Conservation (phyloP, 2,113 vertebrate genomes). For the Calypte anna region DNA sequence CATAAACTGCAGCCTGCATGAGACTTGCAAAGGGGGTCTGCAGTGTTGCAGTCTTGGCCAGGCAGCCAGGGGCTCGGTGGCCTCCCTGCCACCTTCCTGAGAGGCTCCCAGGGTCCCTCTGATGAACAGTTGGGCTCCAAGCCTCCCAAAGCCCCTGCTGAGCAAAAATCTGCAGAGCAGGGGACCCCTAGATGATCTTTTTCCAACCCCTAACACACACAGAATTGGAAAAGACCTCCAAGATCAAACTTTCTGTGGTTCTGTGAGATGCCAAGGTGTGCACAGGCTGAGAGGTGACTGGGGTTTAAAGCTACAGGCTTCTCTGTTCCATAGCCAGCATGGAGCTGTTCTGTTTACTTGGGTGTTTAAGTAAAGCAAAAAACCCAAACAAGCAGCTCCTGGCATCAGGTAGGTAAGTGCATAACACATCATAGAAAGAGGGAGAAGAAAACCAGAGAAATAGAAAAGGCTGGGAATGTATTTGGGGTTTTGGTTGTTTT, state of each 20-base stretch:
- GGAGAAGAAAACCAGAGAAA: fast-evolving
- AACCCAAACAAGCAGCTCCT: background rate
- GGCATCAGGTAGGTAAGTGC: background rate
- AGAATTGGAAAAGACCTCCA: too few species aligned
- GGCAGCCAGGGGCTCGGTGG: background rate
- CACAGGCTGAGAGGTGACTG: background rate
- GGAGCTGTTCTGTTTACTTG: background rate
- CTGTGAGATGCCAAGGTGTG: background rate
- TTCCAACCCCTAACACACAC: too few species aligned
- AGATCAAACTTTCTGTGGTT: too few species aligned
- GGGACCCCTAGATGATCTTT: too few species aligned
- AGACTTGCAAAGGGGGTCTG: background rate
- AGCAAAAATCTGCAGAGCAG: background rate
- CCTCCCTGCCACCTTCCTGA: background rate
- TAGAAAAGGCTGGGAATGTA: background rate
- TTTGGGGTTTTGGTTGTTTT: background rate
- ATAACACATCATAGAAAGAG: background rate
- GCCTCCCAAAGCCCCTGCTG: background rate
- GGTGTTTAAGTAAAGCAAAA: background rate
- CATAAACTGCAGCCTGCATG: background rate
- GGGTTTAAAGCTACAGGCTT: background rate
- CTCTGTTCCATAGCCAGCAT: fast-evolving
- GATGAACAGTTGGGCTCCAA: background rate
- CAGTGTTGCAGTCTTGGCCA: fast-evolving
- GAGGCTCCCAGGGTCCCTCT: background rate